Conservation (phyloP, 2,797 vertebrate species). For the Galagoides demidoff region DNA sequence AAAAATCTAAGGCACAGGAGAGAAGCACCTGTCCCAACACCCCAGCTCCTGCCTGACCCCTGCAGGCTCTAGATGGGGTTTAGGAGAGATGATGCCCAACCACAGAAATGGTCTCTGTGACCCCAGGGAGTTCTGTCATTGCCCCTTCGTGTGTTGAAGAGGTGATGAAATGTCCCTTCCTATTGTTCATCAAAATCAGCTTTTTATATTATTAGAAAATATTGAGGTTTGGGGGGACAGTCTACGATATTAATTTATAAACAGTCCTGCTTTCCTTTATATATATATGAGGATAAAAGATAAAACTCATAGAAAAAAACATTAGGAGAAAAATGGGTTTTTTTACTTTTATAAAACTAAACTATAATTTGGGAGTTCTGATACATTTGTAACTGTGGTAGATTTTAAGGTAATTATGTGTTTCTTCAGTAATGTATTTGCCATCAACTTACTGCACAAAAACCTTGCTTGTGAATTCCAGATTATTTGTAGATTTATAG, state of each 20-base stretch:
- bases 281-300: background rate
- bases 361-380: constrained; percentile 3
- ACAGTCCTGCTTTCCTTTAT: background rate
- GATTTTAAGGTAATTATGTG: constrained; percentile 59
- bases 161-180: background rate
- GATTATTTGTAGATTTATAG: constrained; percentile 77
- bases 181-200: background rate
- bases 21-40: background rate
- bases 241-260: background rate
- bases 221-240: background rate
- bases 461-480: background rate
- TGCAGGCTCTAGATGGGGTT: background rate
- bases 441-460: constrained; percentile 76
- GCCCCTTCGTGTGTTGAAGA: too few species aligned
- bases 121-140: too few species aligned
- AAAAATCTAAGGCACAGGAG: background rate
- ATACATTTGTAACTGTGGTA: constrained; percentile 46
- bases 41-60: background rate
- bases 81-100: background rate
- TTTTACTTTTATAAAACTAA: constrained; percentile 45
- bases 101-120: background rate
- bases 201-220: background rate
- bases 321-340: background rate
- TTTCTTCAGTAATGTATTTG: constrained; percentile 67
- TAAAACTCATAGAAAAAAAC: background rate